These are phyloP conservation scores for Antheraea pernyi DNA, from an alignment of 1,140 invertebrate species.

Conservation along the genomic window DNA sequence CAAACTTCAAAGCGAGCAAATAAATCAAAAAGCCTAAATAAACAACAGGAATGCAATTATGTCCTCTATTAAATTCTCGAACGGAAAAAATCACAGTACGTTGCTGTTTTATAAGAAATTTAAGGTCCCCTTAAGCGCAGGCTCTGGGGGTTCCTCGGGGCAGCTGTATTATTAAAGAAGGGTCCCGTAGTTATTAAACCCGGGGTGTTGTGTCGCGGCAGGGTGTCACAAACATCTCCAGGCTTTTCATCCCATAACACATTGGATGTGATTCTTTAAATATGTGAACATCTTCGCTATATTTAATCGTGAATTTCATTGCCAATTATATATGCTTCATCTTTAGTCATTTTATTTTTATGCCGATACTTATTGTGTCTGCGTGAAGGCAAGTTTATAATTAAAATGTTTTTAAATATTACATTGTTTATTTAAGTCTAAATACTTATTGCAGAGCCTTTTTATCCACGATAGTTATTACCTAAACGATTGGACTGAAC, in stretches of 20 bases:
- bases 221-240: conserved; percentile 46
- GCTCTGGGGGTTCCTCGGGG: conserved; percentile 41
- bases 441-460: too few relatives aligned
- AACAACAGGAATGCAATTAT: conserved; percentile 40
- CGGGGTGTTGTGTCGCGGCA: conserved; percentile 44
- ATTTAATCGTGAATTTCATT: neutral
- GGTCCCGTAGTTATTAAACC: conserved; percentile 57
- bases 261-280: neutral
- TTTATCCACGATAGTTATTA: too few relatives aligned
- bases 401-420: too few relatives aligned
- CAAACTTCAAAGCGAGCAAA: conserved; percentile 29
- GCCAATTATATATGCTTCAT: too few relatives aligned
- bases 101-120: conserved; percentile 27
- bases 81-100: conserved; percentile 33
- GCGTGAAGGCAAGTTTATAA: too few relatives aligned
- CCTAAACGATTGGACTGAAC: too few relatives aligned
- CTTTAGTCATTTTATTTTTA: too few relatives aligned
- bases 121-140: conserved; percentile 43
- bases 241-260: conserved; percentile 25
- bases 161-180: conserved; percentile 46
- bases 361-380: too few relatives aligned
- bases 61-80: conserved; percentile 14
- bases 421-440: too few relatives aligned
- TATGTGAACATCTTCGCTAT: neutral
- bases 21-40: conserved; percentile 25